Evolutionary conservation across 2,888 invertebrate genomes (phyloP), one percentile per base, ranked within the genome.

Genomic region (Drosophila borborema): DNA sequence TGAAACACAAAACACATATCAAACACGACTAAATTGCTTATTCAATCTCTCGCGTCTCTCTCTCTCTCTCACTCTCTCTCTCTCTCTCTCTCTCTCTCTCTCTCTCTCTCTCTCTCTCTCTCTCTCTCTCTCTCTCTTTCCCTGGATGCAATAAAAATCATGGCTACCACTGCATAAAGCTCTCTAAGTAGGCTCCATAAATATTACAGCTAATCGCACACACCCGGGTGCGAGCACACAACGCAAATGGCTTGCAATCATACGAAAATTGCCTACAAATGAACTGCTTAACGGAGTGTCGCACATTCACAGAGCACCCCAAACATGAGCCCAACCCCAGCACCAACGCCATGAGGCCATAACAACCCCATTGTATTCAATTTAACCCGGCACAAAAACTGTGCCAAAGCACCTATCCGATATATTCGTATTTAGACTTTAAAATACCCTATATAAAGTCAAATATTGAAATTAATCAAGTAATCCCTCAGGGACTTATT

Each of bases 261-360:
- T 72, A 87, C 90, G 84, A 84, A 90, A 90, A 89, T 82, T 82
- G 87, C 87, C 87, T 90, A 90, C 87, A 87, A 87, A 87, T 87
- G 87, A 90, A 84, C 87, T 87, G 87, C 85, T 87, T 90, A 90
- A 90, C 82, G 85, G 87, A 58, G 90, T 87, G 87, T 90, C 87
- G 84, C 82, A 46, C 89, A 82, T 84, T 81, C 68, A 48, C 38
- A 49, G 43, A 61, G 69, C 72, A 54, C 60, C 49, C 64, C 45
- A 56, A 40, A 41, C 41, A 23, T n/a, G 40, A 36, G 16, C 31
- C 4, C 18, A 31, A 18, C 45, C 16, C 6, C 18, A 18, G n/a
- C 53, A 48, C 14, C 58, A 23, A 23, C 59, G 23, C 12, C 38
- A 16, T 14, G 40, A 41, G 56, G 53, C 51, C 54, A 18, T 48